A percentile compares a stretch with the other conserved stretches of the same genome.
Conservation (phyloP, 2,113 vertebrate genomes). For the Salminus brasiliensis region DNA sequence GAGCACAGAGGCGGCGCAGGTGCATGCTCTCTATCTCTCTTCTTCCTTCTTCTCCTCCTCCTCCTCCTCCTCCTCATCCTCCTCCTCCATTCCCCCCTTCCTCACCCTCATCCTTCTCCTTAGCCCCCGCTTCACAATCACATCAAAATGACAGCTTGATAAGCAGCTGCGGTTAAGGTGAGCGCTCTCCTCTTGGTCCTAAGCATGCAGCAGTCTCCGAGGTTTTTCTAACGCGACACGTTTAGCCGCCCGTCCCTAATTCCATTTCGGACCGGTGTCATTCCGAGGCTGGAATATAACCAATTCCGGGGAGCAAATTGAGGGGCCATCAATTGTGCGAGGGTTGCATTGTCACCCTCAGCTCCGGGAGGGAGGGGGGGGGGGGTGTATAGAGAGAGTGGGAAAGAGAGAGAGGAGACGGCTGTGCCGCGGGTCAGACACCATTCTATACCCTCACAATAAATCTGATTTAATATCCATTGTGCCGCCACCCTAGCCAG, state of each 20-base stretch:
- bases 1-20: constrained; percentile 6
- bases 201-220: neutral
- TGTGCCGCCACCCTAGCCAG: constrained; percentile 58
- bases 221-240: constrained; percentile 50
- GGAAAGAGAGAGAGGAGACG: neutral
- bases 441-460: constrained; percentile 65
- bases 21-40: neutral
- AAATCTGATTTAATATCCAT: constrained; percentile 76
- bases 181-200: constrained; percentile 12
- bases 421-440: constrained; percentile 60
- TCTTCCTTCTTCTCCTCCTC: neutral
- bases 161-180: constrained; percentile 40
- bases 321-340: constrained; percentile 68
- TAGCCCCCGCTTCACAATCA: constrained; percentile 15
- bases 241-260: constrained; percentile 61
- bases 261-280: constrained; percentile 55
- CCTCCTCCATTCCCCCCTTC: constrained; percentile 2
- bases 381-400: neutral
- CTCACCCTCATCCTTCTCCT: constrained; percentile 10
- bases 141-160: constrained; percentile 42
- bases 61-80: constrained; percentile 3
- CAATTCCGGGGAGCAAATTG: constrained; percentile 70
- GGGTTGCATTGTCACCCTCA: constrained; percentile 58
- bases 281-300: constrained; percentile 64
- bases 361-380: constrained; percentile 1